phyloP scores from a whole-genome alignment of 2,797 vertebrate genomes.

The Rachycentron canadum region DNA sequence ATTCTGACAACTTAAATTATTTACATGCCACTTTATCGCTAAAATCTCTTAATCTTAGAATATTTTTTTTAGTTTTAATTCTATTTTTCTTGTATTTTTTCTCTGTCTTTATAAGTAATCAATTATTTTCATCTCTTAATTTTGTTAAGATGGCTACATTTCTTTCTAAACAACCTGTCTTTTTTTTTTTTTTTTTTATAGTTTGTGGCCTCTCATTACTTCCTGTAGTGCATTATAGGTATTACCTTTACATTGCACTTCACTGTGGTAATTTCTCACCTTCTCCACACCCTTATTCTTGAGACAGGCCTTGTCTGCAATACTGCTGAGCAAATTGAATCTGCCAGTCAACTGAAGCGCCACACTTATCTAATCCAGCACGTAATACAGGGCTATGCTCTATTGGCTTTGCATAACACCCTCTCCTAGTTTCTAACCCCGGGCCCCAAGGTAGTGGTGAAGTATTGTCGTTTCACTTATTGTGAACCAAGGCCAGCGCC shows the following conservation, averaged over 20 bases:
- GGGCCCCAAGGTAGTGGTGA: slow-evolving; percentile 46
- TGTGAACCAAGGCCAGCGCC: slow-evolving; percentile 57
- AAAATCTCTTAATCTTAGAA: no score
- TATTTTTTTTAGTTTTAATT: no score
- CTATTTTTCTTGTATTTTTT: no score
- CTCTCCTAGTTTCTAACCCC: slow-evolving; percentile 64
- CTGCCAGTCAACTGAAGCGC: slow-evolving; percentile 81
- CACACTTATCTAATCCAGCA: slow-evolving; percentile 79
- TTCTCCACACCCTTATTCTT: slow-evolving; percentile 63
- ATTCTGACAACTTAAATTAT: no score
- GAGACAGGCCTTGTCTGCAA: slow-evolving; percentile 65
- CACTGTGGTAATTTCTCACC: slow-evolving; percentile 64
- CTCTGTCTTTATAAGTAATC: not conserved
- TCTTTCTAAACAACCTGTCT: slow-evolving; percentile 21
- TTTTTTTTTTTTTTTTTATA: slow-evolving; percentile 23
- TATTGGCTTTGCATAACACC: slow-evolving; percentile 78
- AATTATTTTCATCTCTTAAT: no score
- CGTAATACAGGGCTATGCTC: slow-evolving; percentile 75
- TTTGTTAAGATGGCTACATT: not conserved
- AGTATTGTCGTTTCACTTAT: slow-evolving; percentile 72
- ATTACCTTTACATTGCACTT: slow-evolving; percentile 51
- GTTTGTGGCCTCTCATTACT: slow-evolving; percentile 37
- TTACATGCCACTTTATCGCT: no score
- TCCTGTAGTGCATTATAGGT: slow-evolving; percentile 45
- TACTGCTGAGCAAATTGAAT: slow-evolving; percentile 79